These are phyloP conservation scores for Phymorhynchus buccinoides DNA, from an alignment of 1,140 invertebrate genomes.

Conservation along the genomic window DNA sequence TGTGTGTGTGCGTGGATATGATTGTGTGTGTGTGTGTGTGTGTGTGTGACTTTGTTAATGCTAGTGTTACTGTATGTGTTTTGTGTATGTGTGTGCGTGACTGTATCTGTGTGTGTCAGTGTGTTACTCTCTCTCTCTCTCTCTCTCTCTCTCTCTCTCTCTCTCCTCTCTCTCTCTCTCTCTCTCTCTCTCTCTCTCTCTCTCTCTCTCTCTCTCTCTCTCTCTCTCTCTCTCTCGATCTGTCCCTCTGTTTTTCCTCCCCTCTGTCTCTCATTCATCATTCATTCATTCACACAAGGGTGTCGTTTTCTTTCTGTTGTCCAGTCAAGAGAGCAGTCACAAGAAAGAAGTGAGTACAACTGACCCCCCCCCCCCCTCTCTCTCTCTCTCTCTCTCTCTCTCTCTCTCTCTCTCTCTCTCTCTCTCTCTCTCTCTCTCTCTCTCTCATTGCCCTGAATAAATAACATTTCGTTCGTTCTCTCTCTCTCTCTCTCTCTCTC, in stretches of 20 bases:
- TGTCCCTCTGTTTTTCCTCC: not conserved
- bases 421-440: conserved; percentile 3
- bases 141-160: not conserved
- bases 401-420: not conserved
- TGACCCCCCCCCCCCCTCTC: too few species aligned
- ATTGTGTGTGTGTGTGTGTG: not conserved
- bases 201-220: not conserved
- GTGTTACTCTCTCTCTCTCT: not conserved
- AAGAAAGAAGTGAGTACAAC: too few species aligned
- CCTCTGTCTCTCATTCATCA: not conserved
- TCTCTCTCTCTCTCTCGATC: not conserved
- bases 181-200: not conserved
- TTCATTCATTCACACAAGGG: not conserved
- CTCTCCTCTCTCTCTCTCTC: not conserved
- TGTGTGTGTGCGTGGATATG: not conserved
- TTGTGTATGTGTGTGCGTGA: not conserved
- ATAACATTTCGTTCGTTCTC: too few species aligned
- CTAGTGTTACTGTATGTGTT: too few species aligned
- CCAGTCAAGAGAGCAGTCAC: not conserved
- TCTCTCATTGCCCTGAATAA: not conserved
- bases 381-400: not conserved
- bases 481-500: conserved; percentile 3
- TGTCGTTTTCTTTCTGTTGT: not conserved
- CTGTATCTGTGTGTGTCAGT: not conserved
- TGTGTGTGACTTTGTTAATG: not conserved